These are phyloP conservation scores for Rhineura floridana DNA, from an alignment of 2,113 vertebrate genomes.

Conservation along the genomic window DNA sequence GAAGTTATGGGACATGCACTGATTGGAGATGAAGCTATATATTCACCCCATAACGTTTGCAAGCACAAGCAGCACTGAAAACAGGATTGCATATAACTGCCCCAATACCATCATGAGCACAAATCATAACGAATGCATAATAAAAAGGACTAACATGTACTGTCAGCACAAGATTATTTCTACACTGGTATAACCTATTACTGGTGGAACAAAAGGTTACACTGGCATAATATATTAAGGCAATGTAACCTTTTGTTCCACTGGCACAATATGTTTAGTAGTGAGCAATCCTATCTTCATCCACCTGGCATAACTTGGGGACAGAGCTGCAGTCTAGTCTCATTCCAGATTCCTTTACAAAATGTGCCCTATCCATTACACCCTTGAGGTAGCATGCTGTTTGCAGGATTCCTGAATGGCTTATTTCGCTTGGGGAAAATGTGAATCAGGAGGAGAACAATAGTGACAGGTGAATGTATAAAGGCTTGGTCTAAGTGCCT, in stretches of 20 bases:
- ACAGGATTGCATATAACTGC: too few species aligned
- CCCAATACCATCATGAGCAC: too few species aligned
- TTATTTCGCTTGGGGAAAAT: conserved; percentile 50
- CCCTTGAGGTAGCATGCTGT: conserved; percentile 32
- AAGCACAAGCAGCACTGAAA: too few species aligned
- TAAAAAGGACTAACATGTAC: neutral
- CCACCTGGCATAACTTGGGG: neutral
- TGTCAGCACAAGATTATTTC: neutral
- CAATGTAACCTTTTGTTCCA: neutral
- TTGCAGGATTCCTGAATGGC: conserved; percentile 28
- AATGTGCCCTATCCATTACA: conserved; percentile 6
- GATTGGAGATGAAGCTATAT: too few species aligned
- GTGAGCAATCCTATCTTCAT: neutral
- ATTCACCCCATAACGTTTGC: too few species aligned
- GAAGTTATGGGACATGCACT: too few species aligned
- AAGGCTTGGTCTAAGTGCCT: conserved; percentile 58
- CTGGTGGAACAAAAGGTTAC: too few species aligned
- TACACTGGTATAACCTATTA: neutral
- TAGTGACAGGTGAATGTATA: conserved; percentile 40
- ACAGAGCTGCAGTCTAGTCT: neutral
- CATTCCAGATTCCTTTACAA: neutral
- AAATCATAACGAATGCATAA: too few species aligned
- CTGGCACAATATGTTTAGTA: neutral
- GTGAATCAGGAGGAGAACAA: conserved; percentile 67
- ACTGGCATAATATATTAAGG: too few species aligned